Evolutionary conservation across 1,140 invertebrate genomes (phyloP), one percentile per base, ranked within the genome.

Genomic region (Drosophila nigromelanica): DNA sequence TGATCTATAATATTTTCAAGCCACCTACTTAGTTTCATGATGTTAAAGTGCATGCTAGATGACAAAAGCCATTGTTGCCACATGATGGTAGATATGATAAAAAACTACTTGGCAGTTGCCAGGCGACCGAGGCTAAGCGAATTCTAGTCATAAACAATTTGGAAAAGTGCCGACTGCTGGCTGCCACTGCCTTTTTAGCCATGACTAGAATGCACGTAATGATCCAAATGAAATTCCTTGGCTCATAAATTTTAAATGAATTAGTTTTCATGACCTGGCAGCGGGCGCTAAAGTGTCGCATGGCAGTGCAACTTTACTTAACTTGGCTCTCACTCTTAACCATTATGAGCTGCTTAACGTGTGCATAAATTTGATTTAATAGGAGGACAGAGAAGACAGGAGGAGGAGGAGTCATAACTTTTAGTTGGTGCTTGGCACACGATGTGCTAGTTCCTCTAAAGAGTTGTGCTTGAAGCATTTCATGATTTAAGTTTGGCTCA

Each of bases 191-290:
- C 7, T 40, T n/a, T 43, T 12, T 30, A 21, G 39, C 43, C 27
- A 51, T 15, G 18, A 35, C 54, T 10, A 47, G 51, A 69, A 59
- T 68, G 54, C 24, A 61, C n/a, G 40, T 45, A 64, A 73, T 59
- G 72, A 78, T 78, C 83, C 51, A 70, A 71, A 89, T 79, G 64
- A 79, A 82, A 76, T 73, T 70, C 64, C 43, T 30, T 37, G 59
- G 35, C 68, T 89, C 79, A 73, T 87, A 82, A 77, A 89, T 87
- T 79, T 89, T 89, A 89, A 72, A 87, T 89, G 83, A 89, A 87
- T 87, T 89, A 78, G 76, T 73, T 89, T 82, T 82, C 79, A 89
- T 86, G 83, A 50, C 79, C 68, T 52, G 5, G 33, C 27, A 27
- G 27, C 27, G 27, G 6, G 27, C 27, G 21, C 15, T 8, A 48